Base-by-base conservation (phyloP, 2,797 vertebrate species). In the Typhlichthys subterraneus region DNA sequence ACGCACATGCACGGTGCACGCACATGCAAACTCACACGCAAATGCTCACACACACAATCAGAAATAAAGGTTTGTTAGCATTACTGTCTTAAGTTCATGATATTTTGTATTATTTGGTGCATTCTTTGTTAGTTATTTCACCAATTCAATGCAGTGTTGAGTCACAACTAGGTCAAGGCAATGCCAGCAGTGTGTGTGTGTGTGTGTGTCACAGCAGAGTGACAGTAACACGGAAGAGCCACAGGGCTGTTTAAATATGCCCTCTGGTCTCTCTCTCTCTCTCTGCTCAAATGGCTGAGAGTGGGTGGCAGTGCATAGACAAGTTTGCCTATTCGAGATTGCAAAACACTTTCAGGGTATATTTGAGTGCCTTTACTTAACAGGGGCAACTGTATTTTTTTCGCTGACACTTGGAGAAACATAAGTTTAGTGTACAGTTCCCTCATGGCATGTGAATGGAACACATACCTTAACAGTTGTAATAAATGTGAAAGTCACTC, bases 141-240 rank as follows among this genome's bases (percentile, higher is more conserved):
- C 81, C 85, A 86, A 86, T 87, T 87, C 79, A 65, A 70, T 53
- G 64, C 77, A 77, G 78, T 81, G 83, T 84, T 75, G 60, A 90
- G 79, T 89, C 86, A 89, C 87, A 88, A 90, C 81, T 90, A 88
- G 88, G 90, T 92, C 88, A 90, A 85, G 82, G 82, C 81, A 80
- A 87, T 75, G 81, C 82, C 62, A 33, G 62, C 81, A 48, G 63
- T 76, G 63, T 85, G 47, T 38, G 33, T 38, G 33, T 38, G 38
- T 42, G 38, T 42, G 38, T 42, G 38, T 42, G 76, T 76, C 63
- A 31, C 59, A 81, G 80, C 48, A 56, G 83, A 82, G 84, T 87
- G 85, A 90, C 85, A 85, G 84, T 76, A 64, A 90, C 83, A 88
- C 81, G 76, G 84, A 83, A 67, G 80, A 85, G 83, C 88, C 81